Base-by-base conservation (phyloP, 2,113 vertebrate species). In the Donacobius atricapilla region DNA sequence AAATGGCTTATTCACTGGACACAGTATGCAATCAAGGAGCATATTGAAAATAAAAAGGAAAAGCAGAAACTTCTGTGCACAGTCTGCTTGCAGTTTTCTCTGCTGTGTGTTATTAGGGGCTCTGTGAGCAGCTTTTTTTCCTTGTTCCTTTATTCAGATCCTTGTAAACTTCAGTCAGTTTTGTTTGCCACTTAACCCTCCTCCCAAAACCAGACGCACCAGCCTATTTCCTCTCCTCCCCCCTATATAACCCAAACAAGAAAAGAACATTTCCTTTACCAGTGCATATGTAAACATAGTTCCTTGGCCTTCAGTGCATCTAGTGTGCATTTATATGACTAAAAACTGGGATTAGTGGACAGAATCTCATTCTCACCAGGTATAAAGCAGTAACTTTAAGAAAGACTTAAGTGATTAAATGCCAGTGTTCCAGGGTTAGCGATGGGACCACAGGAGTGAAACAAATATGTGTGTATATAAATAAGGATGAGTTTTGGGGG, bases 1-100 rank as follows among this genome's bases (percentile, higher is more conserved):
- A 95, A 95, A 87, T 83, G 76, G 48, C 56, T 94, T 72, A 66
- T 86, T 90, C 86, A 76, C 86, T 84, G 87, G 48, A 96, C 88
- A 79, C 72, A 73, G 65, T 57, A 30, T 86, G 95, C 83, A 87
- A 63, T 54, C 80, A 53, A 89, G 84, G 78, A 87, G 58, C 61
- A 70, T 75, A 58, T 16, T 23, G 25, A 65, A 65, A 85, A 45
- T 60, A 54, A 63, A 87, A 85, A 86, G 68, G 65, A 89, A 84
- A 76, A 79, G 33, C 47, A 95, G 64, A 33, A 70, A 54, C 58
- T 80, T 86, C 13, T 66, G 25, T 39, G 15, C 44, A 63, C 15
- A 63, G 40, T n/a, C 83, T 78, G 53, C 45, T 83, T 68, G 64
- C 25, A 68, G 65, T 44, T 40, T 94, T 81, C 65, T 93, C 72